phyloP scores from a whole-genome alignment of 2,113 vertebrate species.

The Platysternon megacephalum region DNA sequence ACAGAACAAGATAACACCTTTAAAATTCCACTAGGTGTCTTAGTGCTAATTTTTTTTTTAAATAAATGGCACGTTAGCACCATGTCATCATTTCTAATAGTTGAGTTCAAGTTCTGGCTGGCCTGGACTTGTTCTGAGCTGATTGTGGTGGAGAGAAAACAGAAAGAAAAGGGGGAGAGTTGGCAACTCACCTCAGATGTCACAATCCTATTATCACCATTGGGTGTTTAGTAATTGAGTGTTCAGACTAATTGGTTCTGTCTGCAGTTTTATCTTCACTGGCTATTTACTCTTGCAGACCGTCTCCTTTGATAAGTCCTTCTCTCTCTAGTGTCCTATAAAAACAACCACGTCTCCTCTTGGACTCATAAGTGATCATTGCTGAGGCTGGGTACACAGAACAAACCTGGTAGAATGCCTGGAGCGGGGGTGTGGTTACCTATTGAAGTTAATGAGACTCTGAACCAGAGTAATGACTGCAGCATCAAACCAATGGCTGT shows the following conservation, averaged over 20 bases:
- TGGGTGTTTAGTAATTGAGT: not conserved
- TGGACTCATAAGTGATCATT: not conserved
- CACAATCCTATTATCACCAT: not conserved
- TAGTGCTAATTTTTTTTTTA: not conserved
- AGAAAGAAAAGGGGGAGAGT: not conserved
- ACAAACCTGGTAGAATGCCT: not conserved
- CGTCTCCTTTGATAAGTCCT: not conserved
- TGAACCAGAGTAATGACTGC: not conserved
- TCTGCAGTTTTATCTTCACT: not conserved
- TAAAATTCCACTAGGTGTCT: not conserved
- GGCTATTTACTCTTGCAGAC: not conserved
- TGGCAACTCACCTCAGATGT: not conserved
- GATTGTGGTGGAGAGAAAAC: not conserved
- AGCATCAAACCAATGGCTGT: not conserved
- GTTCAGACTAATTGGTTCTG: not conserved
- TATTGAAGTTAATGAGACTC: not conserved
- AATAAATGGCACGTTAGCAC: not conserved
- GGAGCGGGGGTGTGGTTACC: not conserved
- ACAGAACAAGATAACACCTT: not conserved
- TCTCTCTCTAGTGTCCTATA: not conserved
- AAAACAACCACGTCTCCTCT: not conserved
- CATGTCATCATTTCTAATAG: not conserved
- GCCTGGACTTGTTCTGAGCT: not conserved
- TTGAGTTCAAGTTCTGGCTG: not conserved
- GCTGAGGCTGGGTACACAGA: not conserved